Base-by-base conservation (phyloP, 1,140 invertebrate species). In the Batillaria attramentaria region DNA sequence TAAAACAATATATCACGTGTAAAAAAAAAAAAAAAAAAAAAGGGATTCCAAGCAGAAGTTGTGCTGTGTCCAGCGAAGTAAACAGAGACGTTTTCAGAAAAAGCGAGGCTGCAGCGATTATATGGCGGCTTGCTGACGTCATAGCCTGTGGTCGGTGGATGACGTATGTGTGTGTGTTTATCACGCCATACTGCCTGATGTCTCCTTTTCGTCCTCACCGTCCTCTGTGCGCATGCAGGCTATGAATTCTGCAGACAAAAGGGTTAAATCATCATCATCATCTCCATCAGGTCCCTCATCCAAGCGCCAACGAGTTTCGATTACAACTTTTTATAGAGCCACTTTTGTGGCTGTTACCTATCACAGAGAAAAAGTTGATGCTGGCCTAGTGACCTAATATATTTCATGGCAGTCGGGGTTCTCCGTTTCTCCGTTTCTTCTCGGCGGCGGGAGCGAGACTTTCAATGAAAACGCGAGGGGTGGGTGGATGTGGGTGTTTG, bases 161-260 rank as follows among this genome's bases (percentile, higher is more conserved):
- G 62, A 33, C 13, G 42, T 18, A 24, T 28, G 31, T 24, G 24
- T 28, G n/a, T 73, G n/a, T 13, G 8, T 20, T 54, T 5, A 35
- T 18, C 8, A 72, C 39, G 20, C 18, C 69, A 42, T 16, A 66
- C 24, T 16, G 62, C 8, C 31, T 72, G n/a, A 72, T 24, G 68
- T 31, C n/a, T 31, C 10, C 28, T 43, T 43, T 13, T 77, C 75
- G 24, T 79, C 78, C 10, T 81, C 80, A 20, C 80, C 79, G 35
- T 84, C 78, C 20, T 84, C 80, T 18, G 57, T 77, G 60, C 80
- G 79, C 80, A 84, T 79, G 60, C 83, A 84, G 2, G 83, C 78
- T n/a, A 84, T 84, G 60, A 84, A 84, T 37, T 84, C 83, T 84
- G 79, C 1, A 57, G 62, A 35, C 42, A 57, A 42, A 43, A n/a